Evolutionary conservation across 2,888 invertebrate genomes (phyloP).

Genomic region (Plutella xylostella): DNA sequence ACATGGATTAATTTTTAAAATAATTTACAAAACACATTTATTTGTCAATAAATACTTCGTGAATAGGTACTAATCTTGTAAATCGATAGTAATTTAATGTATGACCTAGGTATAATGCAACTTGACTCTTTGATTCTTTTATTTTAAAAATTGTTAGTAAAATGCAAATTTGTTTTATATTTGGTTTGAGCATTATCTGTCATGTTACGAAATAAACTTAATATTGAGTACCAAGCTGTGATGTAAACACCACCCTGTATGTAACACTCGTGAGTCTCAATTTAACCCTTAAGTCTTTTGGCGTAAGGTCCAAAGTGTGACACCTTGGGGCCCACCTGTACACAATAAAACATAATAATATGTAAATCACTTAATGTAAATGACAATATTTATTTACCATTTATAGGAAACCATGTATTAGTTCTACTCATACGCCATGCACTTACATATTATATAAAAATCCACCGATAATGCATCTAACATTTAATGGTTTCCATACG

Average conservation of each 20-base stretch:
- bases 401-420: conserved; percentile 2
- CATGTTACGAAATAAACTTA: too few species aligned
- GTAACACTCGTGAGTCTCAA: too few species aligned
- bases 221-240: too few species aligned
- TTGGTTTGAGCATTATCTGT: too few species aligned
- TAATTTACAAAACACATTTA: conserved; percentile 69
- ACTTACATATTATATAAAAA: conserved; percentile 27
- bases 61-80: conserved; percentile 62
- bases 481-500: conserved; percentile 20
- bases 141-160: neutral
- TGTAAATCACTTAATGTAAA: too few species aligned
- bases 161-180: too few species aligned
- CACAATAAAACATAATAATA: too few species aligned
- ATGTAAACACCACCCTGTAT: too few species aligned
- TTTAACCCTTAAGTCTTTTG: too few species aligned
- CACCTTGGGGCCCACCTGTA: too few species aligned
- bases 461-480: conserved; percentile 30
- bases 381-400: neutral
- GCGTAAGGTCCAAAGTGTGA: too few species aligned
- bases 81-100: conserved; percentile 53
- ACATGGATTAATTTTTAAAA: conserved; percentile 69
- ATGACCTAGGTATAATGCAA: conserved; percentile 16
- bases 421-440: conserved; percentile 22
- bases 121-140: neutral
- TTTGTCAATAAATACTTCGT: conserved; percentile 52